phyloP scores from a whole-genome alignment of 2,797 vertebrate species.

The Hydrocynus forskahlii region DNA sequence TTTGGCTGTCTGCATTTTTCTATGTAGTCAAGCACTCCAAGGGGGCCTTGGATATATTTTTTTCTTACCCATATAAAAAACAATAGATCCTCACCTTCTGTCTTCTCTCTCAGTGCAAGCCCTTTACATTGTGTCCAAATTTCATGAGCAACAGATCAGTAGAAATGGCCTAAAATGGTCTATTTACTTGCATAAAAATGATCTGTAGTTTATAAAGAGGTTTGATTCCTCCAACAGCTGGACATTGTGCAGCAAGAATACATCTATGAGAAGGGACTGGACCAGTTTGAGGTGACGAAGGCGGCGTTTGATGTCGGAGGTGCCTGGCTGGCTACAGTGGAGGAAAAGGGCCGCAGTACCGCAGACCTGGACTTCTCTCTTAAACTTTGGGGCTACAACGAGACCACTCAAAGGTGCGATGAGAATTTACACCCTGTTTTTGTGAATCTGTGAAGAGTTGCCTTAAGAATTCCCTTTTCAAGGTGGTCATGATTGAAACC shows the following conservation, averaged over 20 bases:
- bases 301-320: conserved; percentile 81
- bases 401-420: conserved; percentile 87
- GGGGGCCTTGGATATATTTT: too few species aligned
- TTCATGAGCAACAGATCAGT: too few species aligned
- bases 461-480: background rate
- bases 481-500: too few species aligned
- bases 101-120: too few species aligned
- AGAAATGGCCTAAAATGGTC: too few species aligned
- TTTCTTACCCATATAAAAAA: too few species aligned
- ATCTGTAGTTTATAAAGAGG: too few species aligned
- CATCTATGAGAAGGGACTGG: conserved; percentile 83
- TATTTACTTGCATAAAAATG: background rate
- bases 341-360: conserved; percentile 81
- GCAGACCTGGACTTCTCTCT: conserved; percentile 83
- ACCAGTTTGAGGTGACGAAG: conserved; percentile 86
- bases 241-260: conserved; percentile 95
- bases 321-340: conserved; percentile 90
- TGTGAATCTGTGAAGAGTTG: background rate
- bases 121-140: too few species aligned
- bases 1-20: too few species aligned
- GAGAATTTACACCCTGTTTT: conserved; percentile 5
- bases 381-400: conserved; percentile 87
- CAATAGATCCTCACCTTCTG: too few species aligned
- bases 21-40: too few species aligned
- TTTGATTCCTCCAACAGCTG: conserved; percentile 74